These are phyloP conservation scores for Bradynema listronoti DNA, from an alignment of 1,140 invertebrate species.

Conservation along the genomic window DNA sequence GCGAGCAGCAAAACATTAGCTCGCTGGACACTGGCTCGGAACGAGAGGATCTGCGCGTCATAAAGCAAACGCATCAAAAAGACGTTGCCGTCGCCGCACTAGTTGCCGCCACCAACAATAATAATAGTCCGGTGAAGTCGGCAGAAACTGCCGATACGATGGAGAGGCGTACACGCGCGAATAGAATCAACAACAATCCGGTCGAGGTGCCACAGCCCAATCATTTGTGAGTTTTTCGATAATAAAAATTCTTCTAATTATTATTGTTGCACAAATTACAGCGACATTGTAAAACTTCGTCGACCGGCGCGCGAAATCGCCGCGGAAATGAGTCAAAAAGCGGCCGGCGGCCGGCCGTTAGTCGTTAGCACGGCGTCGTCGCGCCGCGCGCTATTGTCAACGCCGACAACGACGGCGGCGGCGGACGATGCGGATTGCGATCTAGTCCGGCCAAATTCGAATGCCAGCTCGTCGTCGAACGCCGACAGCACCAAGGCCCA, in stretches of 20 bases:
- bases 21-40: background rate
- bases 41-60: background rate
- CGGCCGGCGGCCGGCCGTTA: too few species aligned
- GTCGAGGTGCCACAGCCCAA: too few species aligned
- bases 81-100: background rate
- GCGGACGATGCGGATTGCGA: background rate
- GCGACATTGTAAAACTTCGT: too few species aligned
- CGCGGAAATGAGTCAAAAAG: too few species aligned
- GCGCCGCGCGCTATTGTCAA: too few species aligned
- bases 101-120: background rate
- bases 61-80: background rate
- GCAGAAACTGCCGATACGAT: slow-evolving; percentile 4
- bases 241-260: too few species aligned
- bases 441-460: background rate
- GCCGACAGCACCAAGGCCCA: slow-evolving; percentile 4
- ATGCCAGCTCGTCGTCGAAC: background rate
- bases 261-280: too few species aligned
- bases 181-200: too few species aligned
- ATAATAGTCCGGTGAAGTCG: background rate
- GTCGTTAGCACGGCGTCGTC: too few species aligned
- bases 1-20: background rate
- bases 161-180: too few species aligned
- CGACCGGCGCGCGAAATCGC: too few species aligned
- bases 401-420: background rate
- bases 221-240: too few species aligned